Evolutionary conservation across 2,113 vertebrate genomes (phyloP).

Genomic region (Lophius piscatorius): DNA sequence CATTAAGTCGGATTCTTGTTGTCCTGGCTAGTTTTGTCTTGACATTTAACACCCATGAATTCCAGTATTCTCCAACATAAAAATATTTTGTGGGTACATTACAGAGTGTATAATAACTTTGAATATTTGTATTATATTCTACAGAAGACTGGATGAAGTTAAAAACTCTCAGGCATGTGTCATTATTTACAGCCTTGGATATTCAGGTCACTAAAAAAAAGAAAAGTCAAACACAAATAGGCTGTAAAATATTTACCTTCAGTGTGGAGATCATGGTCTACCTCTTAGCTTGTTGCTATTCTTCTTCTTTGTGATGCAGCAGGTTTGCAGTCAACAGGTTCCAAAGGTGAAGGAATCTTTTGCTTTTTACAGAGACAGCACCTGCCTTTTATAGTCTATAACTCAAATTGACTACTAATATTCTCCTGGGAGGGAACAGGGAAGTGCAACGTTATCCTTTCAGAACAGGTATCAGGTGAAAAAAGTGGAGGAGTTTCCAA

Average conservation of each 20-base stretch:
- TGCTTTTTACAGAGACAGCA: constrained; percentile 24
- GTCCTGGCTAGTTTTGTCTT: too few species aligned
- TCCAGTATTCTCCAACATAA: too few species aligned
- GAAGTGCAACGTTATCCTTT: constrained; percentile 15
- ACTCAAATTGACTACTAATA: background rate
- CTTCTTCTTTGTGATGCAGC: constrained; percentile 12
- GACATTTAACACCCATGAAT: too few species aligned
- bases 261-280: constrained; percentile 69
- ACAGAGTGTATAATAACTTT: background rate
- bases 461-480: background rate
- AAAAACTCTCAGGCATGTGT: too few species aligned
- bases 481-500: constrained; percentile 42
- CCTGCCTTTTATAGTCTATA: constrained; percentile 66
- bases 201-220: too few species aligned
- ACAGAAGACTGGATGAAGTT: background rate
- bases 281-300: constrained; percentile 1
- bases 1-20: too few species aligned
- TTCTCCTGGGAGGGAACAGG: constrained; percentile 16
- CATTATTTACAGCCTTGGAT: too few species aligned
- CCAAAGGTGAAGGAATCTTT: constrained; percentile 39
- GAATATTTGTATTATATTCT: background rate
- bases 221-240: too few species aligned
- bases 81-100: too few species aligned
- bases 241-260: constrained; percentile 55
- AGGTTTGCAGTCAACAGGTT: constrained; percentile 18